Conservation (phyloP, 2,113 vertebrate species). For the Elachura formosa region DNA sequence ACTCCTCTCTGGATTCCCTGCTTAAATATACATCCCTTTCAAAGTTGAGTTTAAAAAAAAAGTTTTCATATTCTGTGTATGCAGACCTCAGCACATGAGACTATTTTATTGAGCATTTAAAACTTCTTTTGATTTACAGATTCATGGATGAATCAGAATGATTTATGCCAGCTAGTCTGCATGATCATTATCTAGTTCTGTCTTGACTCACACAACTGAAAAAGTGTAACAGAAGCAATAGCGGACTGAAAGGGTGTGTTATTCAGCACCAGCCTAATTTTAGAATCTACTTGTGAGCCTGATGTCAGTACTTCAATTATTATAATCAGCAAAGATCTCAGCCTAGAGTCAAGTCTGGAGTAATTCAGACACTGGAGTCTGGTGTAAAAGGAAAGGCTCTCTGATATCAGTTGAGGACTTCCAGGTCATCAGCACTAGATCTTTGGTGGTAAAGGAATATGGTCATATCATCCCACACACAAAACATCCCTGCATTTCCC, state of each 20-base stretch:
- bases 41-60: not conserved
- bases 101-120: not conserved
- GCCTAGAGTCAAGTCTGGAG: not conserved
- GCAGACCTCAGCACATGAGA: not conserved
- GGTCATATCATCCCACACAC: not conserved
- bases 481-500: not conserved
- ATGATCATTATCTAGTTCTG: not conserved
- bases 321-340: not conserved
- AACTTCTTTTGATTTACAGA: constrained; percentile 3
- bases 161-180: not conserved
- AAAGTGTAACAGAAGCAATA: not conserved
- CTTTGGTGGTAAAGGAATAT: not conserved
- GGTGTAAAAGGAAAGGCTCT: not conserved
- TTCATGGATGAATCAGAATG: not conserved
- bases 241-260: not conserved
- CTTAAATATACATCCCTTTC: not conserved
- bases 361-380: not conserved
- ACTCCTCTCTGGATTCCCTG: not conserved
- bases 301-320: not conserved
- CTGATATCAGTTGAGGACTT: not conserved
- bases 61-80: not conserved
- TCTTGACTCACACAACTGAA: not conserved
- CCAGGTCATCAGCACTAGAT: not conserved
- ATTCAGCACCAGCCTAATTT: not conserved
- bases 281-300: not conserved